These are phyloP conservation scores for Nicator chloris DNA, from an alignment of 2,113 vertebrate genomes.

Conservation along the genomic window DNA sequence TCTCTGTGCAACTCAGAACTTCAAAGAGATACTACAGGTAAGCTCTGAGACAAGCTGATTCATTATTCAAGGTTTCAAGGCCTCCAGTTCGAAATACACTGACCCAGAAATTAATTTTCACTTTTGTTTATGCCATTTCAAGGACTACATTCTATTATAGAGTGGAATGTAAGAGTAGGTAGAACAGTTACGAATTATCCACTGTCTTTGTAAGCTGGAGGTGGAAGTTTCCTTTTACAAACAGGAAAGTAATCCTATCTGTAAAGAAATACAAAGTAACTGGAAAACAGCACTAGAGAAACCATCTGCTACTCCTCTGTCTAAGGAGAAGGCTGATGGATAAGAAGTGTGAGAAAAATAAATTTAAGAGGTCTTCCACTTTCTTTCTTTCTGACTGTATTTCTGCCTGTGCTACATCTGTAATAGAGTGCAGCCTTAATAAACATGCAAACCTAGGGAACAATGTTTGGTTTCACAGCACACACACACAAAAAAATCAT, in stretches of 20 bases:
- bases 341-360: background rate
- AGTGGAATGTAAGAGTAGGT: background rate
- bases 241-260: background rate
- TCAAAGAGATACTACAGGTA: background rate
- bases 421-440: background rate
- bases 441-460: background rate
- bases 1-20: background rate
- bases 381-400: background rate
- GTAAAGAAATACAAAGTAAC: background rate
- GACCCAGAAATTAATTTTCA: background rate
- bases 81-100: background rate
- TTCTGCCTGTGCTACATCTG: background rate
- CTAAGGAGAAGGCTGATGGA: background rate
- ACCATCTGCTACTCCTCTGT: background rate
- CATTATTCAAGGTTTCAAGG: background rate
- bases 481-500: background rate
- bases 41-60: background rate
- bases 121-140: background rate
- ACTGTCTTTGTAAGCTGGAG: background rate
- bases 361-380: background rate
- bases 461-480: background rate
- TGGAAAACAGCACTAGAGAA: background rate
- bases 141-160: background rate
- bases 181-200: background rate
- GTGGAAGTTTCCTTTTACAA: background rate